Percentiles rank a stretch among this genome's conserved stretches.
These are phyloP conservation scores for Agriopis leucophaearia DNA, from an alignment of 2,888 invertebrate species.

Conservation along the genomic window DNA sequence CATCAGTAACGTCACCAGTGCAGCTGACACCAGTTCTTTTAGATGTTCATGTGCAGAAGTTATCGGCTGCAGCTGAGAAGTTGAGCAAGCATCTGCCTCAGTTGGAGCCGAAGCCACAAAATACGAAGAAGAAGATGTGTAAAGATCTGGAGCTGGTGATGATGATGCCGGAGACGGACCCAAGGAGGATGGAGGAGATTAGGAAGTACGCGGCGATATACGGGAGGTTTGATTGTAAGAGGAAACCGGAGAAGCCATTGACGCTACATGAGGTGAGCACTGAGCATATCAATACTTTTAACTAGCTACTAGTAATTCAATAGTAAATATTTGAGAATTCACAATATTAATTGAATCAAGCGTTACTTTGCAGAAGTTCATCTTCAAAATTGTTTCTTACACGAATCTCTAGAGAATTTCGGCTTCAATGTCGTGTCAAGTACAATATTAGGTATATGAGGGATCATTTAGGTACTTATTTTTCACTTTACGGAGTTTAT, in stretches of 20 bases:
- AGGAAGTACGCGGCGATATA: constrained; percentile 99
- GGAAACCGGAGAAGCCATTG: constrained; percentile 98
- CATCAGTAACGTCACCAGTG: constrained; percentile 87
- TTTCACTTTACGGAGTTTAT: no score
- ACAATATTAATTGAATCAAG: no score
- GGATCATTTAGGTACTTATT: no score
- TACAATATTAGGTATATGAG: no score
- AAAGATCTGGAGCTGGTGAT: constrained; percentile 97
- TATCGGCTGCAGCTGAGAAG: constrained; percentile 93
- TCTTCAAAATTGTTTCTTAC: no score
- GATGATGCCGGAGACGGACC: constrained; percentile 95
- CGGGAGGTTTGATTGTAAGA: constrained; percentile 98
- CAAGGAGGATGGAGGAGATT: constrained; percentile 96
- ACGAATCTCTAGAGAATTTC: no score
- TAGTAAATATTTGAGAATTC: no score
- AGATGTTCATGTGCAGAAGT: constrained; percentile 93
- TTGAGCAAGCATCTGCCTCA: constrained; percentile 94
- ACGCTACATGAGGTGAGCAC: constrained; percentile 95
- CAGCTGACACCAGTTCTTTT: constrained; percentile 92
- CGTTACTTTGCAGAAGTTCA: no score
- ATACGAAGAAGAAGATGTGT: constrained; percentile 96
- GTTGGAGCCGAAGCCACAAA: constrained; percentile 95
- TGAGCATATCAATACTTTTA: neutral
- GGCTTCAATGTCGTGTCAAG: no score
- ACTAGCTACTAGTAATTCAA: no score